Evolutionary conservation across 2,888 invertebrate species (phyloP).

Genomic region (Lasioglossum morio): DNA sequence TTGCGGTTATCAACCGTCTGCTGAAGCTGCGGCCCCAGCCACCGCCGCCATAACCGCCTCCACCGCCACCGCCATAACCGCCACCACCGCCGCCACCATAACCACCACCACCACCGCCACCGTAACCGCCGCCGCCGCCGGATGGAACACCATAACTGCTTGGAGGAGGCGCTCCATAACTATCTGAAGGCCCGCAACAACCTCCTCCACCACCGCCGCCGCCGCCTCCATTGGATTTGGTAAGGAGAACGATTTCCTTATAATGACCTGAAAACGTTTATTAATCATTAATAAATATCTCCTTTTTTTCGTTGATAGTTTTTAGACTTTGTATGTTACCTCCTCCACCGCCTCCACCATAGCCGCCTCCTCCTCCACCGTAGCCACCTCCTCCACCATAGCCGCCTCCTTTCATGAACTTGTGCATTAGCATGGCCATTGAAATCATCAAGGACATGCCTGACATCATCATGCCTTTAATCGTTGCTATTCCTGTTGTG

Average conservation of each 20-base stretch:
- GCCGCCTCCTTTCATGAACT: constrained; percentile 76
- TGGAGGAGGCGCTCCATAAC: constrained; percentile 78
- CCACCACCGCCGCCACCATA: constrained; percentile 75
- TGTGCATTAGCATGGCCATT: constrained; percentile 85
- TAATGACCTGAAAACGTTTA: constrained; percentile 66
- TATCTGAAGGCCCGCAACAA: constrained; percentile 78
- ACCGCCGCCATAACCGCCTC: constrained; percentile 79
- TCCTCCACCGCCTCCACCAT: constrained; percentile 73
- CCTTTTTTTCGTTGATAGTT: not conserved
- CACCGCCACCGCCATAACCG: constrained; percentile 76
- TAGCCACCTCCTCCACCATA: constrained; percentile 69
- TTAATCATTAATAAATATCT: not conserved
- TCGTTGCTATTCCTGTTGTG: constrained; percentile 86
- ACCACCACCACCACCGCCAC: constrained; percentile 78
- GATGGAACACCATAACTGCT: constrained; percentile 73
- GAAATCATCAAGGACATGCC: constrained; percentile 88
- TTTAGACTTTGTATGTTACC: not conserved
- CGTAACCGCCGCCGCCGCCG: constrained; percentile 76
- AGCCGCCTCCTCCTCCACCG: constrained; percentile 74
- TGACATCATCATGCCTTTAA: constrained; percentile 88
- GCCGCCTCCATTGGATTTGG: constrained; percentile 84
- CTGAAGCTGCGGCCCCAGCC: constrained; percentile 86
- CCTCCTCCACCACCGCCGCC: constrained; percentile 56
- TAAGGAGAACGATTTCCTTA: constrained; percentile 83
- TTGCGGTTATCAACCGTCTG: constrained; percentile 79